Base-by-base conservation (phyloP, 2,888 invertebrate species). In the Octonoba sinensis region DNA sequence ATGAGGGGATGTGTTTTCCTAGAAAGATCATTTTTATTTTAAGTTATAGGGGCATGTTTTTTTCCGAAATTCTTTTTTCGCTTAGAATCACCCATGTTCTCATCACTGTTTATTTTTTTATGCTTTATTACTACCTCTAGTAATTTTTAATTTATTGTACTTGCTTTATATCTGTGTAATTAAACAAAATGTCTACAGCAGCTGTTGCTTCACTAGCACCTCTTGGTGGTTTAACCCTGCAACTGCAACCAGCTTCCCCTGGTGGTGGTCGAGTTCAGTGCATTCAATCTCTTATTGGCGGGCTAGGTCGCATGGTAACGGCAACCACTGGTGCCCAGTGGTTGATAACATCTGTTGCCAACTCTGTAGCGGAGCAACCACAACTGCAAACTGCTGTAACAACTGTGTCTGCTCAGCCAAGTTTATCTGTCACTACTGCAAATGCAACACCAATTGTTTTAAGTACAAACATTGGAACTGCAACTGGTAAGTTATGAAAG, bases 281-380 rank as follows among this genome's bases (percentile, higher is more conserved):
- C 22, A 77, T 81, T 36, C 69, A 72, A n/a, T 73, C 73, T 20
- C 72, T 79, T 3, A 73, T 79, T 47, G 79, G 79, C 27, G 79
- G 79, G 16, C 67, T 79, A 27, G 84, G 84, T 11, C 79, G 84
- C 13, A 69, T 93, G 69, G 92, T 94, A 65, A 93, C 93, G 87
- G 93, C 93, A 8, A 90, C 92, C 27, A 90, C 91, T 70, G 93
- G 93, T 12, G 92, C 92, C 86, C 93, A 93, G 88, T 90, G 93
- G 85, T 89, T 93, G 83, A 87, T 93, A 36, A 91, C 93, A 3
- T 91, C 92, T 1, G 86, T 87, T 59, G 66, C 59, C 11, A 66
- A 66, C 49, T 59, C 74, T 4, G 44, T 79, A 16, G 60, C 73
- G 6, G 69, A 73, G 20, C 70, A 83, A 11, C 27, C 47, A 13